Conservation (phyloP, 1,140 invertebrate species). For the Daktulosphaira vitifoliae region DNA sequence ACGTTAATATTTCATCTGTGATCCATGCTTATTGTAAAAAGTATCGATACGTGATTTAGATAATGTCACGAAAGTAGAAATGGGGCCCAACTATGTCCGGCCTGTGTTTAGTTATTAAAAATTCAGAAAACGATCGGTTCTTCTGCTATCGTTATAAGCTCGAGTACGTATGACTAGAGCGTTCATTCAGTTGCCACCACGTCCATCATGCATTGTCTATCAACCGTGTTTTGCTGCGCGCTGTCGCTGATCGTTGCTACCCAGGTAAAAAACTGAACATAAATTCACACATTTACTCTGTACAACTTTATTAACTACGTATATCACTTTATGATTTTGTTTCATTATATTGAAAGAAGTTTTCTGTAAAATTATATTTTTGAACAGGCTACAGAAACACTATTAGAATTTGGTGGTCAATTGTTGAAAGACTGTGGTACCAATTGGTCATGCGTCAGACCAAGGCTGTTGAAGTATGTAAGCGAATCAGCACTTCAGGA, state of each 20-base stretch:
- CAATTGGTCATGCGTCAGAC: slow-evolving; percentile 58
- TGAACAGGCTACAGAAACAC: not conserved
- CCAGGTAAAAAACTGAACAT: not conserved
- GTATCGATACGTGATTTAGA: slow-evolving; percentile 21
- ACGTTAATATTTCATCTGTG: too few relatives aligned
- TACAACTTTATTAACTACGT: too few relatives aligned
- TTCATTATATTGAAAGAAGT: too few relatives aligned
- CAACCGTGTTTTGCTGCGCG: slow-evolving; percentile 7
- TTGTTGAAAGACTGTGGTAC: slow-evolving; percentile 46
- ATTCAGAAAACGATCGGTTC: slow-evolving; percentile 17
- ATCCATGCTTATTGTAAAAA: not conserved
- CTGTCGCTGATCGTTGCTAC: slow-evolving; percentile 6
- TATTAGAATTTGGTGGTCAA: slow-evolving; percentile 4
- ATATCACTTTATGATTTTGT: too few relatives aligned
- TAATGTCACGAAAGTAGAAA: slow-evolving; percentile 28
- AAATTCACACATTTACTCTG: too few relatives aligned
- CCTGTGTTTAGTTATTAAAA: not conserved
- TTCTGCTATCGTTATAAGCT: not conserved
- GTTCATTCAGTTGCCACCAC: slow-evolving; percentile 1
- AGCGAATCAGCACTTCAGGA: slow-evolving; percentile 55
- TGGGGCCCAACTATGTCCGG: not conserved
- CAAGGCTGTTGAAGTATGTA: slow-evolving; percentile 63
- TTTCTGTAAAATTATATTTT: not conserved
- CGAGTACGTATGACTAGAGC: not conserved
- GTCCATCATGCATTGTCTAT: slow-evolving; percentile 5